Evolutionary conservation across 1,140 invertebrate species (phyloP), one percentile per base, ranked within the genome.

Genomic region (Akabosia matsudoensis): DNA sequence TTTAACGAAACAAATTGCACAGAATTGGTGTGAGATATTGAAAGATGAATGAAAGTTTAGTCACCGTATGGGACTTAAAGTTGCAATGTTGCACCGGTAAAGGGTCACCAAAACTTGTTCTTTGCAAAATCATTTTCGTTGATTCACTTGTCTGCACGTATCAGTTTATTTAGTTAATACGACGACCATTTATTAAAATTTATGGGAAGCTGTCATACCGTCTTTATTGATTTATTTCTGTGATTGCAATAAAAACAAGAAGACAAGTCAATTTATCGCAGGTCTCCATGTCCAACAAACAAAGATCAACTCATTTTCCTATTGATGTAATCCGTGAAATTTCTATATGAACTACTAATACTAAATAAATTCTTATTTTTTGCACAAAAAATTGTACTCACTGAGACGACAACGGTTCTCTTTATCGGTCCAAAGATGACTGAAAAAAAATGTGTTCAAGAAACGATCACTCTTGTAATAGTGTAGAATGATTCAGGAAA

Each of bases 101-200:
- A 24, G 54, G 54, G 54, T 61, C 54, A 61, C 54, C 24, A 61
- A 61, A 61, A 61, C 54, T 61, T 22, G 54, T 61, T 61, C 54
- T 61, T n/a, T 61, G 13, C 54, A 61, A 61, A 61, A 4, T 7
- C 54, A 61, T 61, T 24, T 61, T 61, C 24, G 7, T 61, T 24
- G 37, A 18, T 45, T 45, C 37, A 45, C 37, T 45, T 18, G 7
- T 10, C 37, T 45, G 37, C 37, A 45, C 37, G 37, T 10, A n/a
- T n/a, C n/a, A n/a, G n/a, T n/a, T n/a, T 45, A 10, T 45, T 45
- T 45, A 45, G 7, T 45, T 18, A 45, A 45, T 7, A 45, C 18
- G 37, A 45, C 18, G 7, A 7, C 37, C 37, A 7, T 10, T 18
- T 10, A 10, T 18, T 45, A 10, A 18, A 45, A 45, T 45, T 45